These are phyloP conservation scores for Siphlonurus alternatus DNA, from an alignment of 2,888 invertebrate genomes.

Conservation along the genomic window DNA sequence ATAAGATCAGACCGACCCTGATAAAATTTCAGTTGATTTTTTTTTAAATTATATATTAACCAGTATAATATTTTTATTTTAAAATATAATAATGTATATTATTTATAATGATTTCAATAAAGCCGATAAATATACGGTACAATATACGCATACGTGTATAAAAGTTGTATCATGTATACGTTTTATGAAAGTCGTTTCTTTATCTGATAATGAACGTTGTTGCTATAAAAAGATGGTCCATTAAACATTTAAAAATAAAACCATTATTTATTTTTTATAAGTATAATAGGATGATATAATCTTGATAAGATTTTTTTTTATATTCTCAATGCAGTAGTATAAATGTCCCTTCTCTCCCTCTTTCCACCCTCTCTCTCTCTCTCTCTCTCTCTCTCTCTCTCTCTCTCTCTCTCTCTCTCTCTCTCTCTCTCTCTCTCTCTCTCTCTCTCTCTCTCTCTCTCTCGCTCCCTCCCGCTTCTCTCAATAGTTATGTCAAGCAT, in stretches of 20 bases:
- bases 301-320: not conserved
- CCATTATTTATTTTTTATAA: not conserved
- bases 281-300: not conserved
- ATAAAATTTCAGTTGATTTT: too few relatives aligned
- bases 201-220: too few relatives aligned
- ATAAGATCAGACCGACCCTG: too few relatives aligned
- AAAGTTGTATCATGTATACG: too few relatives aligned
- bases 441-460: not conserved
- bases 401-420: not conserved
- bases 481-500: not conserved
- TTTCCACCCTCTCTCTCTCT: not conserved
- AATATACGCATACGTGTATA: too few relatives aligned
- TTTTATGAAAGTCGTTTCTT: too few relatives aligned
- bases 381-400: not conserved
- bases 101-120: too few relatives aligned
- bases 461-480: not conserved
- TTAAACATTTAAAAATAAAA: not conserved
- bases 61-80: too few relatives aligned
- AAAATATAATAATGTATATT: too few relatives aligned
- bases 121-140: too few relatives aligned
- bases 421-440: not conserved
- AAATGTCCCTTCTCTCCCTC: not conserved
- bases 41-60: too few relatives aligned
- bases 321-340: not conserved
- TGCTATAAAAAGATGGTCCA: not conserved